A percentile compares a stretch with the other conserved stretches of the same genome.
phyloP scores from a whole-genome alignment of 2,888 invertebrate genomes.

The Lasioglossum leucozonium region DNA sequence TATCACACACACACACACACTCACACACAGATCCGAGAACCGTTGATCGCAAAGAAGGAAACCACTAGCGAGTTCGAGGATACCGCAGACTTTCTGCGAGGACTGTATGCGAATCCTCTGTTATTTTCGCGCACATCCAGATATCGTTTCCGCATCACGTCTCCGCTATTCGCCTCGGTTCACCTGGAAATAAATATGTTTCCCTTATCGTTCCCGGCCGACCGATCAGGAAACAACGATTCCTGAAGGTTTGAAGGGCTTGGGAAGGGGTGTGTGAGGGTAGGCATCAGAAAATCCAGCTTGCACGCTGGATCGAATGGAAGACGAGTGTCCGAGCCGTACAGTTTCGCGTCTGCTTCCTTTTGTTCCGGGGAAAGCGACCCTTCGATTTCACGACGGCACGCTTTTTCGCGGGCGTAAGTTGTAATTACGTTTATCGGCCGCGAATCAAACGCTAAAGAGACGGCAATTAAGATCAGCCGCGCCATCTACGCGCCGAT shows the following conservation, averaged over 20 bases:
- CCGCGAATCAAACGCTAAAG: conserved; percentile 31
- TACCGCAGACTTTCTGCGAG: conserved; percentile 61
- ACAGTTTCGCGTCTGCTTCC: not conserved
- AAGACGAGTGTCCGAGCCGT: too few species aligned
- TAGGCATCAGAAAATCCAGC: conserved; percentile 32
- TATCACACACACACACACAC: too few species aligned
- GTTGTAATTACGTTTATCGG: conserved; percentile 50
- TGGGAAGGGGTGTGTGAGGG: not conserved
- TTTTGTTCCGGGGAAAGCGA: not conserved
- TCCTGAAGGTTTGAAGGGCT: conserved; percentile 37
- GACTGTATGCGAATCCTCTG: conserved; percentile 76
- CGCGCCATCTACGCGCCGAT: not conserved
- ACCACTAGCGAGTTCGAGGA: not conserved
- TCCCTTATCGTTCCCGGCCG: conserved; percentile 71
- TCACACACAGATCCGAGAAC: too few species aligned
- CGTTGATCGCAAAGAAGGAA: not conserved
- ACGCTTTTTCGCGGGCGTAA: conserved; percentile 20
- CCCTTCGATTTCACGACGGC: not conserved
- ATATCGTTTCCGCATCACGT: conserved; percentile 83
- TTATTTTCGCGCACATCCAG: conserved; percentile 77
- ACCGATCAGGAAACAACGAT: conserved; percentile 70
- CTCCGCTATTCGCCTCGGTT: conserved; percentile 81
- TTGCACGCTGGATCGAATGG: conserved; percentile 21
- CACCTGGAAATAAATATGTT: conserved; percentile 80
- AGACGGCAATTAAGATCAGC: conserved; percentile 43